phyloP scores from a whole-genome alignment of 2,797 vertebrate species.

The Onychomys arenicola region DNA sequence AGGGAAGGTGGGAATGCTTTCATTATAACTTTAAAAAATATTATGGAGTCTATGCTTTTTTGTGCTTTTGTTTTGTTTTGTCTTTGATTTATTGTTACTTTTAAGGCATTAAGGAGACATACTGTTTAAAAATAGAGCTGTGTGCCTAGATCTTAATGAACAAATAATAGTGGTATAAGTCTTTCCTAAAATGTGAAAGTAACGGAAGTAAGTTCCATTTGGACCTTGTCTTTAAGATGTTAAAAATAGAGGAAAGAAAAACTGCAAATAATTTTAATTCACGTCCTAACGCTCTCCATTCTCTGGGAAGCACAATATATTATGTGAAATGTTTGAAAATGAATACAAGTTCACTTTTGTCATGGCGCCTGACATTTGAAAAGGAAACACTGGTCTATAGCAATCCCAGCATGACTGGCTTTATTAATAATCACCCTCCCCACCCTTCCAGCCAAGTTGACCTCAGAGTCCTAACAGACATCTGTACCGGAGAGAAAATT shows the following conservation, averaged over 20 bases:
- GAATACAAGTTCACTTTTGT: slow-evolving; percentile 8
- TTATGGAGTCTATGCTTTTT: not conserved
- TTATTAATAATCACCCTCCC: not conserved
- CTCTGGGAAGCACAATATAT: not conserved
- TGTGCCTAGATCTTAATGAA: not conserved
- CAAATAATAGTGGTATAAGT: not conserved
- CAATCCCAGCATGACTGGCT: not conserved
- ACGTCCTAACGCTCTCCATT: not conserved
- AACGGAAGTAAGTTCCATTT: not conserved
- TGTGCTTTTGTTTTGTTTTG: not conserved
- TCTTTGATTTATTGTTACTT: not conserved
- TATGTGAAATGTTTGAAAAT: not conserved
- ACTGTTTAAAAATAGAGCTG: not conserved
- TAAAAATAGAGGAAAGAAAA: not conserved
- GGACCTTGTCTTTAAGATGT: not conserved
- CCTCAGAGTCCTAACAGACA: not conserved
- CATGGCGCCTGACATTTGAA: not conserved
- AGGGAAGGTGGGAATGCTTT: not conserved
- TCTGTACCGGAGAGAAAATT: not conserved
- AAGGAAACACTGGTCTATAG: not conserved
- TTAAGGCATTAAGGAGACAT: not conserved
- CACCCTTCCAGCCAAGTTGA: not conserved
- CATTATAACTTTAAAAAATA: not conserved
- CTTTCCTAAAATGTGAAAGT: not conserved
- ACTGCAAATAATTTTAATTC: not conserved